Conservation (phyloP, 92 coral and sea anemone genomes). For the Phenganax subtilis region DNA sequence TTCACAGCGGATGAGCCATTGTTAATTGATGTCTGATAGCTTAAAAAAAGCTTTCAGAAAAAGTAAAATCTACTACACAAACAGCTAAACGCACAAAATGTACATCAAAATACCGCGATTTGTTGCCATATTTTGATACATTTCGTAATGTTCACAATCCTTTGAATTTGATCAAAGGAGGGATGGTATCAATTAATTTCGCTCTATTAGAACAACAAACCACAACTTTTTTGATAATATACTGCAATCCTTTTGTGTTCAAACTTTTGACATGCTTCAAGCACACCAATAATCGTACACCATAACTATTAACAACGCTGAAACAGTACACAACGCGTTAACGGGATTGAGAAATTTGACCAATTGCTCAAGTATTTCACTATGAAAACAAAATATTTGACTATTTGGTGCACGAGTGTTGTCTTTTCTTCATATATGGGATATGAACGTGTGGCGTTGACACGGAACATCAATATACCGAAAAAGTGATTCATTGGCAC, state of each 20-base stretch:
- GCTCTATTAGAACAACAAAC: background rate
- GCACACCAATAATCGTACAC: conserved; percentile 8
- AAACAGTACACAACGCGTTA: background rate
- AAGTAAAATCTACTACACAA: background rate
- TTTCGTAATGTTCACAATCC: background rate
- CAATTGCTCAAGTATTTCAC: background rate
- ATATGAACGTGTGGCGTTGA: background rate
- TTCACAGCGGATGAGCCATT: background rate
- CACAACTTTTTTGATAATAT: conserved; percentile 7
- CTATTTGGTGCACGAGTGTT: background rate
- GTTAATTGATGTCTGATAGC: background rate
- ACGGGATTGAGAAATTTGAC: background rate
- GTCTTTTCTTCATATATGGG: background rate
- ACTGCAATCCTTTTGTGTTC: conserved; percentile 23
- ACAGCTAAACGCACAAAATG: background rate
- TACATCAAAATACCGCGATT: background rate
- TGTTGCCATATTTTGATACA: background rate
- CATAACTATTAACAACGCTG: conserved; percentile 15
- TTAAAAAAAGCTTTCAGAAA: background rate
- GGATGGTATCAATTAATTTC: conserved; percentile 15
- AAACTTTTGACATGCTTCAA: conserved; percentile 9
- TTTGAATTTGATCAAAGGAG: background rate
- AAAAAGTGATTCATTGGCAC: background rate
- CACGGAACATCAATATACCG: background rate
- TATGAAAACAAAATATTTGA: conserved; percentile 31